Evolutionary conservation across 2,113 vertebrate species (phyloP).

Genomic region (Petroica traversi): DNA sequence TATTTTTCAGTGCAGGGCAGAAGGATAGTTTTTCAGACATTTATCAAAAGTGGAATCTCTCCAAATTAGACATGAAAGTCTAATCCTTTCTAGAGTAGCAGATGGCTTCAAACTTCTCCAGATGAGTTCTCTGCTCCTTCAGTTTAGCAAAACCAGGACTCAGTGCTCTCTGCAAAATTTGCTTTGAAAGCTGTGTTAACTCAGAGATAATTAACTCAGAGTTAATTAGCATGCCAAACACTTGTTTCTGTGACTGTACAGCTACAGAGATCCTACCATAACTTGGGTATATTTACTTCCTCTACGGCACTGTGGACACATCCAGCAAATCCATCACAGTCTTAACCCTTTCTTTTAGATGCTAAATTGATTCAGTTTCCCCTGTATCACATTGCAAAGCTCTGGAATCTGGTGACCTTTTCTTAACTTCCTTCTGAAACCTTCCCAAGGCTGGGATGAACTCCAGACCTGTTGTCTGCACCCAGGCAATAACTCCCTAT

Average conservation of each 20-base stretch:
- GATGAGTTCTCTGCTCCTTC: neutral
- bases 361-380: neutral
- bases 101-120: neutral
- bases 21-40: neutral
- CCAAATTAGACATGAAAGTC: neutral
- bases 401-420: neutral
- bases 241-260: neutral
- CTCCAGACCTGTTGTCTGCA: neutral
- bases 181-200: neutral
- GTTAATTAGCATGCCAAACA: neutral
- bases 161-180: neutral
- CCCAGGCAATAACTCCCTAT: neutral
- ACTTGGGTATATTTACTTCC: neutral
- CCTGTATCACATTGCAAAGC: neutral
- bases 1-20: neutral
- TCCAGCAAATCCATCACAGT: neutral
- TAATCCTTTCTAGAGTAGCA: neutral
- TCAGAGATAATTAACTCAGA: neutral
- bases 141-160: neutral
- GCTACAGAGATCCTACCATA: neutral
- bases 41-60: neutral
- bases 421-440: neutral
- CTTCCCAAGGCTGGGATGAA: neutral
- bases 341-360: neutral
- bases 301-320: accelerated